Conservation (phyloP, 2,888 invertebrate genomes). For the Aphodius sticticus region DNA sequence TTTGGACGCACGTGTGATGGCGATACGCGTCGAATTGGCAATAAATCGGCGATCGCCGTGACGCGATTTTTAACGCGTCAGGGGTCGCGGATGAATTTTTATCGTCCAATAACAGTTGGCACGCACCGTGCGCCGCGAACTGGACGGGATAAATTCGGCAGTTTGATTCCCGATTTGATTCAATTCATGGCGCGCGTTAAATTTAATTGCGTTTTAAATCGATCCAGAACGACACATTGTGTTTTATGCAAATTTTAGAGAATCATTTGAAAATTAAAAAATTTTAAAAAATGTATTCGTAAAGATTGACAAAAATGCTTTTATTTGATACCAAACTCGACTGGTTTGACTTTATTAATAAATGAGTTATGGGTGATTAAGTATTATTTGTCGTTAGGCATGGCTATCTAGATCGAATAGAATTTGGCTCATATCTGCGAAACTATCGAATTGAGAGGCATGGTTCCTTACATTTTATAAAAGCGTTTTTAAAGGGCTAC, state of each 20-base stretch:
- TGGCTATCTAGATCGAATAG: background rate
- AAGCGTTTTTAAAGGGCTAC: background rate
- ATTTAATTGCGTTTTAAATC: background rate
- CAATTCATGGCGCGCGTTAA: background rate
- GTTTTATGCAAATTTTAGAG: background rate
- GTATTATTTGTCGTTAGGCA: background rate
- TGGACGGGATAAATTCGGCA: background rate
- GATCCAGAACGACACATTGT: too few relatives aligned
- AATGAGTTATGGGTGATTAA: background rate
- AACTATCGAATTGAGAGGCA: background rate
- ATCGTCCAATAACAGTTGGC: background rate
- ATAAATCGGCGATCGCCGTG: background rate
- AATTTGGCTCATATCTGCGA: background rate
- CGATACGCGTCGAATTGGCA: constrained; percentile 4
- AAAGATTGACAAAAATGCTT: background rate
- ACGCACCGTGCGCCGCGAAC: background rate
- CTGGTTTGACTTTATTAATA: background rate
- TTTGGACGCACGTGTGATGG: background rate
- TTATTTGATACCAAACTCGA: constrained; percentile 19
- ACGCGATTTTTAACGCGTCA: background rate
- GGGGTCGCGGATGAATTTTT: constrained; percentile 4
- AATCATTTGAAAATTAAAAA: too few relatives aligned
- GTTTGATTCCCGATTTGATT: background rate
- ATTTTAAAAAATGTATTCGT: background rate
- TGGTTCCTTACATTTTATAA: background rate